Percentiles rank a stretch among this genome's conserved stretches.
Conservation (phyloP, 2,888 invertebrate genomes). For the Auanema sp. region DNA sequence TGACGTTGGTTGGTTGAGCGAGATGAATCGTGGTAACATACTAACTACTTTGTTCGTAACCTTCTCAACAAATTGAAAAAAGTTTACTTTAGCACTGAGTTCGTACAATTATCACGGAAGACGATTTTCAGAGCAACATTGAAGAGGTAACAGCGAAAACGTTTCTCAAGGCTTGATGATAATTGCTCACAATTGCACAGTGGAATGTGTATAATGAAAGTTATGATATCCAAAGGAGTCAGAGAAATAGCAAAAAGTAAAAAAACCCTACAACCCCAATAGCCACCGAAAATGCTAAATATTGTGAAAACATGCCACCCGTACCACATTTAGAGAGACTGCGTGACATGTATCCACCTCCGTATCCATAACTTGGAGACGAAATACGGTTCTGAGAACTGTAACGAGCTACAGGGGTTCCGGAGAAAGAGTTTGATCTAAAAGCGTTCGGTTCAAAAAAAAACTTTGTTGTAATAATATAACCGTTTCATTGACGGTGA, state of each 20-base stretch:
- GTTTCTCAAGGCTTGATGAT: neutral
- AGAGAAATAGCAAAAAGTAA: constrained; percentile 24
- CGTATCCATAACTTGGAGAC: constrained; percentile 55
- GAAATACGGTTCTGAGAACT: constrained; percentile 41
- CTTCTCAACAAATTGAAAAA: too few relatives aligned
- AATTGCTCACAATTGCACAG: neutral
- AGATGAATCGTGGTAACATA: too few relatives aligned
- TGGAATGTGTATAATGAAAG: too few relatives aligned
- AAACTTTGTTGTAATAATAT: neutral
- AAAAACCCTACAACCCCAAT: constrained; percentile 31
- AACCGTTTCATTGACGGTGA: constrained; percentile 42
- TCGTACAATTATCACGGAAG: neutral
- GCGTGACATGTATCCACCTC: constrained; percentile 62
- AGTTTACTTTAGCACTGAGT: too few relatives aligned
- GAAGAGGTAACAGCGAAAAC: neutral
- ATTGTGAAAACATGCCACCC: constrained; percentile 25
- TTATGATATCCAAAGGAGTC: neutral
- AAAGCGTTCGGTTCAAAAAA: constrained; percentile 10
- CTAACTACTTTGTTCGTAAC: too few relatives aligned
- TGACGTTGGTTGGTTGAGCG: too few relatives aligned
- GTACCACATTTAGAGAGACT: constrained; percentile 58
- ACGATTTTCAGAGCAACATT: neutral
- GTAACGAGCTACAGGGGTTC: constrained; percentile 28
- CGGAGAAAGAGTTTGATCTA: constrained; percentile 56
- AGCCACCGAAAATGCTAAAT: constrained; percentile 24